Evolutionary conservation across 2,113 vertebrate species (phyloP).

Genomic region (Hippocampus barbouri): DNA sequence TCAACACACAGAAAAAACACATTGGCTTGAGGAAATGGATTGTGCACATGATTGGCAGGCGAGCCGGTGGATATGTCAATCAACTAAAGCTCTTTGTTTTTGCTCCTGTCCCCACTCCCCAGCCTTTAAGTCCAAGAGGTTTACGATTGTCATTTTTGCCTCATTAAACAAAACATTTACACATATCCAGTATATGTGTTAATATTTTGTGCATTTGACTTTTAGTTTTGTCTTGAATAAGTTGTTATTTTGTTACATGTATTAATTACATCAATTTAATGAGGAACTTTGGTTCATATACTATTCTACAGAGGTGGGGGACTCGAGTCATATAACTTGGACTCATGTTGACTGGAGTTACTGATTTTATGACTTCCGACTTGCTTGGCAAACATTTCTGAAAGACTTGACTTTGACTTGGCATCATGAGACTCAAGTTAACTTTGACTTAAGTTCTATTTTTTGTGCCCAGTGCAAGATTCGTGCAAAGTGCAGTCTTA

Average conservation of each 20-base stretch:
- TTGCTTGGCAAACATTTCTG: no score
- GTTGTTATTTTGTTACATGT: not conserved
- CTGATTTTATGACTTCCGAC: no score
- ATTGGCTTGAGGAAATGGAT: constrained; percentile 76
- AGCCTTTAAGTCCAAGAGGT: constrained; percentile 35
- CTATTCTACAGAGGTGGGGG: constrained; percentile 36
- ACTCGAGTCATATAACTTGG: no score
- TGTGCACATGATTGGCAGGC: constrained; percentile 54
- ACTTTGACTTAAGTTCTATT: no score
- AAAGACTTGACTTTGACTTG: no score
- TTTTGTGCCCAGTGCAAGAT: no score
- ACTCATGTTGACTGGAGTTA: no score
- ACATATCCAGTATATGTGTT: no score
- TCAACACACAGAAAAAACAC: constrained; percentile 77
- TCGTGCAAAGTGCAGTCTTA: no score
- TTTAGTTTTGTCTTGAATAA: not conserved
- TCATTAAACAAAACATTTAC: constrained; percentile 8
- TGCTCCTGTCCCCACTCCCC: constrained; percentile 20
- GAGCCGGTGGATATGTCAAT: constrained; percentile 59
- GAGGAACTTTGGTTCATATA: constrained; percentile 31
- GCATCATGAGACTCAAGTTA: no score
- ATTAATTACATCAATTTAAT: not conserved
- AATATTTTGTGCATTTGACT: constrained; percentile 1
- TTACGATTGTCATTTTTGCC: constrained; percentile 31
- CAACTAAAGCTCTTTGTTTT: constrained; percentile 59